These are phyloP conservation scores for Acanthurus leucopareius DNA, from an alignment of 2,797 vertebrate genomes.

Conservation along the genomic window DNA sequence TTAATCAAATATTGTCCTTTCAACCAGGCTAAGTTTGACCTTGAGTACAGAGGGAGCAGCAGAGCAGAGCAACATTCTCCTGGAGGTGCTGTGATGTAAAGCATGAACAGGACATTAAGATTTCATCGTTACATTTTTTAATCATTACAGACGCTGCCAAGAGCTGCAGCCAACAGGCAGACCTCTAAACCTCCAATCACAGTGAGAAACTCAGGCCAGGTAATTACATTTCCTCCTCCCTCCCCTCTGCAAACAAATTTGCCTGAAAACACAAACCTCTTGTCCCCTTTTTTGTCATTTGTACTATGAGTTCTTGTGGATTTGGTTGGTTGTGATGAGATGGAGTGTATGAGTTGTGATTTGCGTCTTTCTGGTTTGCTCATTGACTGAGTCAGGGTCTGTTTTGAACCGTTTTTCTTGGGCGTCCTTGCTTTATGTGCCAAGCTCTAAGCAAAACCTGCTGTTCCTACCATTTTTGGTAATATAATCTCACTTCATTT, in stretches of 20 bases:
- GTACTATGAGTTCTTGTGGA: constrained; percentile 14
- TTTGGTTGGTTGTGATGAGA: constrained; percentile 51
- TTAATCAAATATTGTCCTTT: too few species aligned
- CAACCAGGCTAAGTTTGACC: too few species aligned
- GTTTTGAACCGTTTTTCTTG: constrained; percentile 63
- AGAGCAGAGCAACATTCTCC: too few species aligned
- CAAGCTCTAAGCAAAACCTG: constrained; percentile 79
- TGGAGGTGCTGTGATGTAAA: too few species aligned
- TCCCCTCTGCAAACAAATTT: constrained; percentile 2
- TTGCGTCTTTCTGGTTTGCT: constrained; percentile 69
- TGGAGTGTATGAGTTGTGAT: constrained; percentile 61
- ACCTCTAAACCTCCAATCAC: too few species aligned
- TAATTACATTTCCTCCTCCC: too few species aligned
- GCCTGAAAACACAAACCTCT: constrained; percentile 1
- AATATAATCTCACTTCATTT: constrained; percentile 82
- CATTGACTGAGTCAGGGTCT: constrained; percentile 71
- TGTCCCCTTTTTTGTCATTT: background rate
- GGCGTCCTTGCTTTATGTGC: constrained; percentile 63
- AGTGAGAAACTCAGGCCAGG: too few species aligned
- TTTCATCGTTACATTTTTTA: too few species aligned
- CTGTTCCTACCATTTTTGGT: constrained; percentile 80
- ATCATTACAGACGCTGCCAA: too few species aligned
- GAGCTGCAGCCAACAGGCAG: too few species aligned
- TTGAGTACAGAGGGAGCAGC: too few species aligned
- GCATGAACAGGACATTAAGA: too few species aligned